These are phyloP conservation scores for Carposina sasakii DNA, from an alignment of 1,140 invertebrate genomes.

Conservation along the genomic window DNA sequence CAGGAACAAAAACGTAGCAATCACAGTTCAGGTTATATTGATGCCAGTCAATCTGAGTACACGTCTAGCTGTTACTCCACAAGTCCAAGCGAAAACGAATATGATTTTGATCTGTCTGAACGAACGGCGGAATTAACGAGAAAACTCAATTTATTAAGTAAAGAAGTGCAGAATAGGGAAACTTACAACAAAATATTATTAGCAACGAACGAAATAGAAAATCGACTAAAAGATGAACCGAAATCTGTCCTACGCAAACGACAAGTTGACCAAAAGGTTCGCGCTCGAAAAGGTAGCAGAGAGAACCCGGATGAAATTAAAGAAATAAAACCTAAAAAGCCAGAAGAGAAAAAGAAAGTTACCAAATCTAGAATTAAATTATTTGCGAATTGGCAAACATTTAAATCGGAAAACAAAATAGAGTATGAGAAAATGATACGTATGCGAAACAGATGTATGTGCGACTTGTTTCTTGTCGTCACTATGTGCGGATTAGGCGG, in stretches of 20 bases:
- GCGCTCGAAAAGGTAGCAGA: constrained; percentile 20
- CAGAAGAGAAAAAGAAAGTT: constrained; percentile 30
- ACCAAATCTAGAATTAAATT: constrained; percentile 44
- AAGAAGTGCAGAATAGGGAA: constrained; percentile 47
- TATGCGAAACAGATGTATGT: constrained; percentile 79
- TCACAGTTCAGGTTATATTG: constrained; percentile 63
- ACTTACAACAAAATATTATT: background rate
- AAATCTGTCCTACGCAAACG: constrained; percentile 49
- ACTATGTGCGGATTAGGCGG: constrained; percentile 85
- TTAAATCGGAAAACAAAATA: constrained; percentile 73
- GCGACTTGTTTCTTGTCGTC: constrained; percentile 77
- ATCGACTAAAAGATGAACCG: constrained; percentile 20
- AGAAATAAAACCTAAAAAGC: constrained; percentile 27
- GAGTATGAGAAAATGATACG: constrained; percentile 72
- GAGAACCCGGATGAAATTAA: constrained; percentile 16
- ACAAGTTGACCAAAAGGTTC: constrained; percentile 21
- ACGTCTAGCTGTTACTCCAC: constrained; percentile 69
- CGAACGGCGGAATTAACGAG: constrained; percentile 60
- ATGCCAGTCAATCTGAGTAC: constrained; percentile 70
- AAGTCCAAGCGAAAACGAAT: constrained; percentile 69
- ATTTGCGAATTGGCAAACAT: constrained; percentile 73
- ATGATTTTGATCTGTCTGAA: constrained; percentile 66
- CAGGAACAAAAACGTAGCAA: constrained; percentile 39
- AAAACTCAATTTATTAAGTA: constrained; percentile 57
- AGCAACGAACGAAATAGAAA: background rate